Percentiles rank a stretch among this genome's conserved stretches.
Conservation (phyloP, 1,140 invertebrate genomes). For the Drosophila bocki region DNA sequence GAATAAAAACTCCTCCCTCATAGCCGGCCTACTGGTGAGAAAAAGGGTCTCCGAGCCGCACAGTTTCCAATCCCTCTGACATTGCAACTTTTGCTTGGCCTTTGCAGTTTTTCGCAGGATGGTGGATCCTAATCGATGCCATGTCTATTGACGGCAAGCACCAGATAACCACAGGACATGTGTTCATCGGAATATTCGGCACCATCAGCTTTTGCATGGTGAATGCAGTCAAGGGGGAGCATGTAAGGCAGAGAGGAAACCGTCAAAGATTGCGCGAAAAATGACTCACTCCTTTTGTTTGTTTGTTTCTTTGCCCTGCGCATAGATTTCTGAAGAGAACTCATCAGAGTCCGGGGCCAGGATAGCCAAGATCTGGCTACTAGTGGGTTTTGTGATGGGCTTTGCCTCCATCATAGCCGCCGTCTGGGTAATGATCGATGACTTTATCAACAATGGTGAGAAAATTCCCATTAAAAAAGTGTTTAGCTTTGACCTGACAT, state of each 20-base stretch:
- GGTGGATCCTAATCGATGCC: conserved; percentile 99
- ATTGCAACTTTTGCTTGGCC: conserved; percentile 10
- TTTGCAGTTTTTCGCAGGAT: conserved; percentile 94
- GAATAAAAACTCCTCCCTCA: conserved; percentile 93
- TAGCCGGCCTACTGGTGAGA: conserved; percentile 93
- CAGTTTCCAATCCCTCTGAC: conserved; percentile 1
- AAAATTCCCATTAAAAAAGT: not conserved
- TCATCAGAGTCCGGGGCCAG: conserved; percentile 88
- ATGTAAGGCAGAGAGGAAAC: conserved; percentile 86
- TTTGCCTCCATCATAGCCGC: conserved; percentile 98
- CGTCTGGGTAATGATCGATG: conserved; percentile 97
- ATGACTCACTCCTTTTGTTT: conserved; percentile 59
- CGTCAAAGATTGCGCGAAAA: conserved; percentile 11
- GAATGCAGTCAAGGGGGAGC: conserved; percentile 98
- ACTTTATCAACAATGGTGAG: conserved; percentile 86
- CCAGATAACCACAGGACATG: conserved; percentile 91
- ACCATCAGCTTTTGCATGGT: conserved; percentile 98
- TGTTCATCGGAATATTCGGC: conserved; percentile 97
- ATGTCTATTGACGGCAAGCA: conserved; percentile 89
- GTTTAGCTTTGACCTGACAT: not conserved
- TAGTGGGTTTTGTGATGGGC: conserved; percentile 97
- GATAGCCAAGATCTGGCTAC: conserved; percentile 97
- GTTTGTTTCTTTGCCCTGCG: conserved; percentile 1
- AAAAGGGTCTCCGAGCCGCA: not conserved
- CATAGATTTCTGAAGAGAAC: conserved; percentile 78